phyloP scores from a whole-genome alignment of 2,797 vertebrate genomes.

The Champsocephalus gunnari region DNA sequence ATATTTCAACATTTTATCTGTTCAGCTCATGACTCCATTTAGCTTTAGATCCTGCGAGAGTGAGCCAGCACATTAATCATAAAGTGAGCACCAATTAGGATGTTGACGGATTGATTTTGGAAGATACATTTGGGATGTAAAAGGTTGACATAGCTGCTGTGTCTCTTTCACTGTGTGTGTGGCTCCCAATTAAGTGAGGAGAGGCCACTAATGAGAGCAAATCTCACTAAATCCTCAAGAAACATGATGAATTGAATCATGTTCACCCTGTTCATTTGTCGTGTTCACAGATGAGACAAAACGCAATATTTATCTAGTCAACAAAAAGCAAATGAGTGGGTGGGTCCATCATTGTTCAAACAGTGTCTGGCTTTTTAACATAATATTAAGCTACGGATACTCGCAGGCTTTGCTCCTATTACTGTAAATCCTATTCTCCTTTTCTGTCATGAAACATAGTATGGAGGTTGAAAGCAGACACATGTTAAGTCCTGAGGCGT shows the following conservation, averaged over 20 bases:
- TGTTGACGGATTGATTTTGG: conserved; percentile 88
- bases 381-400: conserved; percentile 31
- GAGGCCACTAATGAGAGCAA: conserved; percentile 81
- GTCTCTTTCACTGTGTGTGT: conserved; percentile 78
- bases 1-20: conserved; percentile 86
- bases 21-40: conserved; percentile 85
- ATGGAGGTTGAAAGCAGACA: conserved; percentile 76
- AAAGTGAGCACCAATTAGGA: conserved; percentile 84
- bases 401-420: conserved; percentile 25
- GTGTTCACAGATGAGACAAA: conserved; percentile 73
- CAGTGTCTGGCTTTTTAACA: conserved; percentile 34
- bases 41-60: conserved; percentile 84
- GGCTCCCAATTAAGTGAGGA: conserved; percentile 83
- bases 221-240: conserved; percentile 81
- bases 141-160: conserved; percentile 85
- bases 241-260: conserved; percentile 81
- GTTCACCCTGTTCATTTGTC: conserved; percentile 77
- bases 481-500: conserved; percentile 85
- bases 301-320: conserved; percentile 76
- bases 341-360: conserved; percentile 66
- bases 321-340: conserved; percentile 77
- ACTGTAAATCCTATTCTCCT: conserved; percentile 34
- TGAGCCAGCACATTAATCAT: conserved; percentile 82
- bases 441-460: conserved; percentile 53
- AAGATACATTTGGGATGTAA: conserved; percentile 87